phyloP scores from a whole-genome alignment of 2,797 vertebrate species.

The Esox masquinongy region DNA sequence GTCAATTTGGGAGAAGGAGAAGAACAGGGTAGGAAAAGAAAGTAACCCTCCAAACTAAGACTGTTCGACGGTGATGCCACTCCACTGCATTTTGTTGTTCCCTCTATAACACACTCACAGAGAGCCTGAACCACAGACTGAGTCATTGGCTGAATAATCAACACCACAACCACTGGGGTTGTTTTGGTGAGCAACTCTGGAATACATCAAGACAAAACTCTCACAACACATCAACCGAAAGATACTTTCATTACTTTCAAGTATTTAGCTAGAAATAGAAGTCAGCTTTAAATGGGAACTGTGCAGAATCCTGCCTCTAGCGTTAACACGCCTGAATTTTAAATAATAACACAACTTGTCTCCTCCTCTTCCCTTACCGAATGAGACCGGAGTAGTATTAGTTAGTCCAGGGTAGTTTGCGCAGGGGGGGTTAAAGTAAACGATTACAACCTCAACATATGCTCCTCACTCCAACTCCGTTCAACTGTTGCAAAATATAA shows the following conservation, averaged over 20 bases:
- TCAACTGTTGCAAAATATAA: neutral
- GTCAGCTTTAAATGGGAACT: neutral
- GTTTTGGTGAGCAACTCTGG: neutral
- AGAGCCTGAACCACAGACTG: neutral
- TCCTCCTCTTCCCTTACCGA: too few relatives aligned
- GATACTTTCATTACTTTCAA: neutral
- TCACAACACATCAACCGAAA: too few relatives aligned
- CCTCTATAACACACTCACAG: neutral
- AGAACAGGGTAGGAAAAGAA: too few relatives aligned
- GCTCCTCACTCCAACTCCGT: neutral
- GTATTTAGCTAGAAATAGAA: neutral
- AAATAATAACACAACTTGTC: too few relatives aligned
- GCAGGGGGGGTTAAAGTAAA: neutral
- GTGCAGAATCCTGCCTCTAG: too few relatives aligned
- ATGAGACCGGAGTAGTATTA: too few relatives aligned
- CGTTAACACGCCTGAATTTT: too few relatives aligned
- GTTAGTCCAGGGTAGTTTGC: too few relatives aligned
- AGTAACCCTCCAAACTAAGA: neutral
- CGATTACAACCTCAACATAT: neutral
- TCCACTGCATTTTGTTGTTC: neutral
- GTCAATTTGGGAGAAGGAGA: too few relatives aligned
- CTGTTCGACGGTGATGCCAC: neutral
- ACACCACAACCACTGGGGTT: constrained; percentile 46
- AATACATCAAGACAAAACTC: constrained; percentile 9
- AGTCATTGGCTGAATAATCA: constrained; percentile 49